phyloP scores from a whole-genome alignment of 2,797 vertebrate species.

The Chaetodon trifasciatus region DNA sequence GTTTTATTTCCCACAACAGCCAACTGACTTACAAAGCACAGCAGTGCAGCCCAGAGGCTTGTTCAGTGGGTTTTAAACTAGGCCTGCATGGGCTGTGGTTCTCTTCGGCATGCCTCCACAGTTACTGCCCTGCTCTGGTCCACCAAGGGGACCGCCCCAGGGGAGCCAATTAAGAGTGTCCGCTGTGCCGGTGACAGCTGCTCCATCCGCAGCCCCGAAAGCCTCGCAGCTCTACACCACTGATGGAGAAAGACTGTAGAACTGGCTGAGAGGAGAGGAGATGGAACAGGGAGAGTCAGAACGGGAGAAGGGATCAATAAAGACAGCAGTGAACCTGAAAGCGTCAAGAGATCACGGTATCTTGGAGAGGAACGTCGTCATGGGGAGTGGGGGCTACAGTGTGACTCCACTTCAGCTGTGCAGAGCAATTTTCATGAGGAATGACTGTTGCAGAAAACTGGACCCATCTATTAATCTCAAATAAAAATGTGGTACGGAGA shows the following conservation, averaged over 20 bases:
- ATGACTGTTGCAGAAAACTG: background rate
- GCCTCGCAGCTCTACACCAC: conserved; percentile 56
- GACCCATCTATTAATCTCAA: background rate
- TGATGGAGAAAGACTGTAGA: conserved; percentile 54
- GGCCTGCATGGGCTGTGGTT: conserved; percentile 35
- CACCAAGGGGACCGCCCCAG: conserved; percentile 53
- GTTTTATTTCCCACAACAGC: background rate
- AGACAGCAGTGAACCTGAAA: conserved; percentile 38
- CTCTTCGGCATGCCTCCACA: conserved; percentile 48
- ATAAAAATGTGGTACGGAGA: background rate
- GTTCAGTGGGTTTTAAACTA: conserved; percentile 42
- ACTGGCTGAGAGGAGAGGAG: conserved; percentile 15
- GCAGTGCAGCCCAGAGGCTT: conserved; percentile 15
- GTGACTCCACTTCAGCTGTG: background rate
- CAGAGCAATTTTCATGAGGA: background rate
- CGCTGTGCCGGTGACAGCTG: conserved; percentile 71
- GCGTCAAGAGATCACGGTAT: conserved; percentile 22
- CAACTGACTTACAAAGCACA: background rate
- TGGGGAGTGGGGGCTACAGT: background rate
- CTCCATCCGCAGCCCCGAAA: conserved; percentile 53
- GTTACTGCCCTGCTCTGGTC: conserved; percentile 54
- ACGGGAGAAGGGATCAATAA: conserved; percentile 44
- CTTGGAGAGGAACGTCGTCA: conserved; percentile 7
- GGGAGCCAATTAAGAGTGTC: conserved; percentile 80
- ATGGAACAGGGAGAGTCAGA: conserved; percentile 32